Base-by-base conservation (phyloP, 2,797 vertebrate genomes). In the Dendrocincla tyrannina region DNA sequence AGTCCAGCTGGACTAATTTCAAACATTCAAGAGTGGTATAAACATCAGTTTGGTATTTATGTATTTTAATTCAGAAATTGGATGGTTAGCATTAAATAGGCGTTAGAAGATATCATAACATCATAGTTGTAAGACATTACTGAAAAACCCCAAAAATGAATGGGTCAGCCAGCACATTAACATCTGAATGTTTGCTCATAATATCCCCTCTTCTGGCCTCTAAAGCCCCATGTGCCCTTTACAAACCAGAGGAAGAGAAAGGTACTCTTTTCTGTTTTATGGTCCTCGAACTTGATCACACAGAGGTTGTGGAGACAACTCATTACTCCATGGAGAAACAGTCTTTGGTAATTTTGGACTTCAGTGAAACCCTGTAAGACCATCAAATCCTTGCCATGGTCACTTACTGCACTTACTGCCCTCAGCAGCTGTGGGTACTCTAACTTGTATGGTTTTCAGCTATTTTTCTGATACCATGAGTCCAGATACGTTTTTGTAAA, bases 1-100 rank as follows among this genome's bases (percentile, higher is more conserved):
- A 53, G 56, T 91, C 60, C 77, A 78, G n/a, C 56, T 72, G 76
- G 62, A 78, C 13, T 35, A 42, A 75, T 50, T 81, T 81, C 62
- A 93, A 76, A 44, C 50, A 62, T 42, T 72, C 35, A 75, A 84
- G 47, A 58, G 2, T n/a, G 33, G 33, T 56, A 55, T 49, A 79
- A 92, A 82, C 37, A 86, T 52, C 33, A 69, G 39, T 41, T 72
- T 59, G 76, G 41, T 66, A 55, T 69, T 75, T 44, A 47, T 10
- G 53, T 66, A 66, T n/a, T 59, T 84, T 39, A 83, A 77, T 52
- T 68, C 25, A 59, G 46, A 81, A 93, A 84, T 0, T 33, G 22
- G 25, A 66, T 47, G 19, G 16, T 42, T 90, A 59, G 44, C 25
- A 79, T 66, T 44, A 56, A 82, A 74, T 13, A 84, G 13, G 13